Conservation (phyloP, 2,797 vertebrate species). For the Euphonia xanthogaster region DNA sequence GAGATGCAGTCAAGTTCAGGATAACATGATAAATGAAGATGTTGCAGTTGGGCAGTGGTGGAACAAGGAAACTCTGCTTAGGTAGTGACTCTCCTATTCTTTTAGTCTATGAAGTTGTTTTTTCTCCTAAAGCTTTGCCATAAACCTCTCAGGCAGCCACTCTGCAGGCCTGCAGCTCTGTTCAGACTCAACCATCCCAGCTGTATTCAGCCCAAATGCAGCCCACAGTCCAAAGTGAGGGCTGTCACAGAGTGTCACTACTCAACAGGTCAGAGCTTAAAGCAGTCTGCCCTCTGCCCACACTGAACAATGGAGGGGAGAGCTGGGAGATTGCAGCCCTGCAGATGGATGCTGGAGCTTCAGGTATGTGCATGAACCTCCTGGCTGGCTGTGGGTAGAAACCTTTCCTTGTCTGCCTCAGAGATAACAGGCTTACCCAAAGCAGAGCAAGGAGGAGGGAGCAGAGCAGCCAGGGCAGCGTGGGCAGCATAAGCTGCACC, state of each 20-base stretch:
- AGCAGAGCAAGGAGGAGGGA: neutral
- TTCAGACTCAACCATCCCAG: neutral
- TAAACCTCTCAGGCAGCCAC: neutral
- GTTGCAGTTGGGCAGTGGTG: neutral
- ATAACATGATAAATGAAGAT: neutral
- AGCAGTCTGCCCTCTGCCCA: neutral
- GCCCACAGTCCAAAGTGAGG: neutral
- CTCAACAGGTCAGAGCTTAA: neutral
- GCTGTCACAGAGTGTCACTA: neutral
- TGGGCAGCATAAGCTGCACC: neutral
- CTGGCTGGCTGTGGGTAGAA: neutral
- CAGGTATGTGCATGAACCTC: neutral
- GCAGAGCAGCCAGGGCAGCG: neutral
- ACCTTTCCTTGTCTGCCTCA: neutral
- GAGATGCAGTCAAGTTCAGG: neutral
- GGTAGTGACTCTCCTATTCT: neutral
- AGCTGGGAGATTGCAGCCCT: neutral
- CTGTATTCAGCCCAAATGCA: neutral
- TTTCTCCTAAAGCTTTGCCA: neutral
- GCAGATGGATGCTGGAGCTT: neutral
- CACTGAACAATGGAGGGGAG: fast-evolving
- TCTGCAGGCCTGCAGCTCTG: neutral
- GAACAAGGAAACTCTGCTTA: neutral
- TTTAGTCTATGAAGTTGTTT: neutral
- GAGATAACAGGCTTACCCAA: neutral